Base-by-base conservation (phyloP, 92 coral and sea anemone species). In the Phenganax subtilis region DNA sequence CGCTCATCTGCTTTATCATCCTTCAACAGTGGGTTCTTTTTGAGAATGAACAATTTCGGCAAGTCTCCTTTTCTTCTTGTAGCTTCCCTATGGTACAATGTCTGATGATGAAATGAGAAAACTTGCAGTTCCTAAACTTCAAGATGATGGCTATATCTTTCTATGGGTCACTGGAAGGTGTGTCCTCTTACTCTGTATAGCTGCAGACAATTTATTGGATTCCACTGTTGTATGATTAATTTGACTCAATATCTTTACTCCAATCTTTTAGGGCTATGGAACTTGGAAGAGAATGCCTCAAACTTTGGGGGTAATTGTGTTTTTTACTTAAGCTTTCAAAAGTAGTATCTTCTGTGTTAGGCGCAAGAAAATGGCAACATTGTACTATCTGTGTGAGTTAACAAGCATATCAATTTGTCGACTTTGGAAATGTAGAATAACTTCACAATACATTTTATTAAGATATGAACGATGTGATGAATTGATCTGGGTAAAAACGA, bases 151-250 rank as follows among this genome's bases (percentile, higher is more conserved):
- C 20, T 94, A 90, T 71, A 92, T 94, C 57, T 94, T 94, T 72
- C 89, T 94, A 47, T 94, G 98, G 98, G 98, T 94, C 58, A 94
- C 98, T 85, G 98, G 98, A 14, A 88, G 98, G 98, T 94, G 51
- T 81, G 90, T 62, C 60, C 16, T 56, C 60, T 56, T 56, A 2
- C 60, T 10, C 60, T 56, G 60, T 56, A 56, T 10, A 56, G 67
- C 47, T 37, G 47, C 47, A 1, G 47, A 37, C 47, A 5, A 37
- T 5, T 37, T 37, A 37, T 37, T 37, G 5, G 47, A 37, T 37
- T 5, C 5, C 5, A 5, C 47, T 37, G 47, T 2, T 37, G 47
- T 37, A 37, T 37, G 47, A 1, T 37, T 37, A 0, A 37, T 2
- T 61, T 61, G 5, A 14, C n/a, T 15, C 8, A 61, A 61, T 7